These are phyloP conservation scores for Megalops cyprinoides DNA, from an alignment of 2,797 vertebrate genomes.

Conservation along the genomic window DNA sequence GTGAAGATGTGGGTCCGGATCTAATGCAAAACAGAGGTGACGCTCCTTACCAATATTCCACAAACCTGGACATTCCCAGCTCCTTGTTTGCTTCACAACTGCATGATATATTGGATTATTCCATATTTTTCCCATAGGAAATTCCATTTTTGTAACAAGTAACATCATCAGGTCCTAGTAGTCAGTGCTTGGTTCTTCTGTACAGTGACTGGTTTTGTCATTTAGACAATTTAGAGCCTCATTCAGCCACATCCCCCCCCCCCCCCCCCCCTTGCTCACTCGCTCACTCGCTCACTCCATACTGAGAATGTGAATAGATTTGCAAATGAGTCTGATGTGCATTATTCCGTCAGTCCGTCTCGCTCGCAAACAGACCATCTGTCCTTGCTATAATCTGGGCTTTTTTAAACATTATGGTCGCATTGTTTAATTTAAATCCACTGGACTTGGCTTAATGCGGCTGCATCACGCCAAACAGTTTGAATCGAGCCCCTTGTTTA, in stretches of 20 bases:
- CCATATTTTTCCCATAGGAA: not conserved
- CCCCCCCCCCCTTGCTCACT: not conserved
- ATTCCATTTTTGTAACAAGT: not conserved
- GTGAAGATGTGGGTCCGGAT: slow-evolving; percentile 34
- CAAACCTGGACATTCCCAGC: not conserved
- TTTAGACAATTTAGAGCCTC: not conserved
- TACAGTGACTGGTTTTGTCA: not conserved
- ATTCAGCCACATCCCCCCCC: not conserved
- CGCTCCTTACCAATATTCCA: not conserved
- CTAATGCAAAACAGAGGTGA: slow-evolving; percentile 40
- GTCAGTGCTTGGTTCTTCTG: slow-evolving; percentile 14
- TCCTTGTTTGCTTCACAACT: not conserved
- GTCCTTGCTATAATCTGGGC: slow-evolving; percentile 4
- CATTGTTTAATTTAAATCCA: slow-evolving; percentile 22
- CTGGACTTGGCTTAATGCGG: not conserved
- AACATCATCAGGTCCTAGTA: not conserved
- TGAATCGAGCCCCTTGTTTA: slow-evolving; percentile 18
- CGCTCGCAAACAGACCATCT: slow-evolving; percentile 22
- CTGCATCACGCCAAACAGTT: slow-evolving; percentile 20
- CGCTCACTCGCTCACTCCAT: not conserved
- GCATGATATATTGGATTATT: not conserved
- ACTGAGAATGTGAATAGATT: slow-evolving; percentile 22
- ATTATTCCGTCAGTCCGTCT: slow-evolving; percentile 1
- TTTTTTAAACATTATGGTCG: slow-evolving; percentile 10
- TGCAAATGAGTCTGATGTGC: slow-evolving; percentile 10